Base-by-base conservation (phyloP, 2,797 vertebrate species). In the Sebastes taczanowskii region DNA sequence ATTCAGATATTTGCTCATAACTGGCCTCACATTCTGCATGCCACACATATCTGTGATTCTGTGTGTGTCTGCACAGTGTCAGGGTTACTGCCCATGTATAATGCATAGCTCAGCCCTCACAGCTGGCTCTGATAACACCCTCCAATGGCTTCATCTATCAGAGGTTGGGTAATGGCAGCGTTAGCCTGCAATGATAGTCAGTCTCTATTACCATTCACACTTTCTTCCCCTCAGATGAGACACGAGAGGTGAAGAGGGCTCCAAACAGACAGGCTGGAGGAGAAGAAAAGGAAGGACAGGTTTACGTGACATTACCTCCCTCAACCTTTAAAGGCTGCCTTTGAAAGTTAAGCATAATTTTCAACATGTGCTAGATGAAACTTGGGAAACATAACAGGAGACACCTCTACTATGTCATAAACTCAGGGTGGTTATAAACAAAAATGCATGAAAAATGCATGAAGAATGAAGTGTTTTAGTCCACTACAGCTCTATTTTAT, bases 91-190 rank as follows among this genome's bases (percentile, higher is more conserved):
- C 49, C 93, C 95, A 94, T 95, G 94, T 97, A 95, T 96, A 97
- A 97, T 96, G 95, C 95, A 94, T 96, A 94, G 90, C 92, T 92
- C 93, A 95, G 94, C 91, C 90, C 95, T 96, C 96, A 95, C 97
- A 97, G 97, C 96, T 96, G 96, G 95, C 94, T 96, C 94, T 96
- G 95, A 97, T 96, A 96, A 97, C 95, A 94, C 95, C 95, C 95
- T 95, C 94, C 95, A 96, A 96, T 95, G 95, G 96, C 95, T 96
- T 96, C 95, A 96, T 97, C 96, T 94, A 95, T 97, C 95, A 96
- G 95, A 94, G 91, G 95, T 95, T 93, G 95, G 93, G 89, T 95
- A 96, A 96, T 95, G 95, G 92, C 93, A 94, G 91, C 86, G 88
- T 95, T 80, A 83, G 93, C 80, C 89, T 89, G 91, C 91, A 92